A percentile compares a stretch with the other conserved stretches of the same genome.
Evolutionary conservation across 2,888 invertebrate species (phyloP).

Genomic region (Ophioninae sp.): DNA sequence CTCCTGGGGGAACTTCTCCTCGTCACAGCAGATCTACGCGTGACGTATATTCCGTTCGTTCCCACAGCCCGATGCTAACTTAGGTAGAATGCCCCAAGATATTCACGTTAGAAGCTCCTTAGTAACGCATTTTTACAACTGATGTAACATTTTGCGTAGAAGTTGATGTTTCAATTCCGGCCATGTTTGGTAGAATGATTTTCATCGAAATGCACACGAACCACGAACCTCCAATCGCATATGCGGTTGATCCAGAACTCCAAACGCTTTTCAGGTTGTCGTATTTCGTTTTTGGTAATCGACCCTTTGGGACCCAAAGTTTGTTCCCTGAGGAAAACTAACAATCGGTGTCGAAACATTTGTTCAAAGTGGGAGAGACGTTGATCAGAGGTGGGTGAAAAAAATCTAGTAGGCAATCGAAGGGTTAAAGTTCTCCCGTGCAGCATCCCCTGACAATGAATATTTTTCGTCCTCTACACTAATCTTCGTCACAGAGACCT

Average conservation of each 20-base stretch:
- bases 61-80: constrained; percentile 46
- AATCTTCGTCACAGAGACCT: not conserved
- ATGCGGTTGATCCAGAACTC: too few species aligned
- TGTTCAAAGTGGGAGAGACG: too few species aligned
- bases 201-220: not conserved
- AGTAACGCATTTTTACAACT: not conserved
- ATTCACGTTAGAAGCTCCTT: constrained; percentile 14
- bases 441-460: not conserved
- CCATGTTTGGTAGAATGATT: not conserved
- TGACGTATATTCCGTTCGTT: constrained; percentile 73
- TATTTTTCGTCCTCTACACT: not conserved
- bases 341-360: too few species aligned
- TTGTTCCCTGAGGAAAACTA: too few species aligned
- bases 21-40: constrained; percentile 71
- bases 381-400: too few species aligned
- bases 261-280: too few species aligned
- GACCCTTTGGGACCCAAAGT: too few species aligned
- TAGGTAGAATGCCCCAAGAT: constrained; percentile 18
- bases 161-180: not conserved
- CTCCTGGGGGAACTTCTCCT: constrained; percentile 63
- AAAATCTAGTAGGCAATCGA: too few species aligned
- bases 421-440: too few species aligned
- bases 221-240: too few species aligned
- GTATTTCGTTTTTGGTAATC: too few species aligned
- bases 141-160: not conserved